Conservation (phyloP, 2,888 invertebrate genomes). For the Willowsia nigromaculata region DNA sequence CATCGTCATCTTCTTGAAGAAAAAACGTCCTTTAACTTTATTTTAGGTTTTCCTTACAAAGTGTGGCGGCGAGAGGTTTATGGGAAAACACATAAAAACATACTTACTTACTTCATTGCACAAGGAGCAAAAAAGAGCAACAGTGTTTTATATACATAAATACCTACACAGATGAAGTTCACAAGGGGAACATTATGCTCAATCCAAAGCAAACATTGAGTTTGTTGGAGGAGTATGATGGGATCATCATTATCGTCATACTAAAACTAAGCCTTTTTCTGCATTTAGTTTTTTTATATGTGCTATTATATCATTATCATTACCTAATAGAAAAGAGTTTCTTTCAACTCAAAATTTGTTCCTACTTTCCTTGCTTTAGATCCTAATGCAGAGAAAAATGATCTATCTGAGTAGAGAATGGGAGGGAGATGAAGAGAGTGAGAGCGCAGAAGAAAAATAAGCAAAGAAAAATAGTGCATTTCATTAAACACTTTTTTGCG, state of each 20-base stretch:
- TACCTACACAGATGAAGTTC: not conserved
- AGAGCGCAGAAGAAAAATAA: conserved; percentile 25
- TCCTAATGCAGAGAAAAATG: conserved; percentile 44
- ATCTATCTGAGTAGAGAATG: too few species aligned
- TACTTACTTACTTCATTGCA: conserved; percentile 49
- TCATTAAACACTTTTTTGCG: conserved; percentile 22
- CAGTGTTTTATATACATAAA: conserved; percentile 13
- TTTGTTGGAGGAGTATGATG: not conserved
- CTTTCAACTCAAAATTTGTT: not conserved
- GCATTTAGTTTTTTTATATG: not conserved
- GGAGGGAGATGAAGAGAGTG: not conserved
- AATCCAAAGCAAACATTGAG: not conserved
- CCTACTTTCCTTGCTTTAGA: not conserved
- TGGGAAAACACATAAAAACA: conserved; percentile 64
- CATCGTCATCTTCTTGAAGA: conserved; percentile 41
- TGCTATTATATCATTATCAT: conserved; percentile 20
- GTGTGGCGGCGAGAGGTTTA: conserved; percentile 69
- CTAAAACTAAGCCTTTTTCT: too few species aligned
- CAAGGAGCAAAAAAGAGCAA: conserved; percentile 27
- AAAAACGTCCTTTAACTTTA: conserved; percentile 51
- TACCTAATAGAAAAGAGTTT: conserved; percentile 17
- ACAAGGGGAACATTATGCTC: not conserved
- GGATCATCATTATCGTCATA: not conserved
- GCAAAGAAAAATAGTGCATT: not conserved
- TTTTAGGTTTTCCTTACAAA: conserved; percentile 54